A percentile compares a stretch with the other conserved stretches of the same genome.
phyloP scores from a whole-genome alignment of 2,888 invertebrate species.

The Lagria hirta region DNA sequence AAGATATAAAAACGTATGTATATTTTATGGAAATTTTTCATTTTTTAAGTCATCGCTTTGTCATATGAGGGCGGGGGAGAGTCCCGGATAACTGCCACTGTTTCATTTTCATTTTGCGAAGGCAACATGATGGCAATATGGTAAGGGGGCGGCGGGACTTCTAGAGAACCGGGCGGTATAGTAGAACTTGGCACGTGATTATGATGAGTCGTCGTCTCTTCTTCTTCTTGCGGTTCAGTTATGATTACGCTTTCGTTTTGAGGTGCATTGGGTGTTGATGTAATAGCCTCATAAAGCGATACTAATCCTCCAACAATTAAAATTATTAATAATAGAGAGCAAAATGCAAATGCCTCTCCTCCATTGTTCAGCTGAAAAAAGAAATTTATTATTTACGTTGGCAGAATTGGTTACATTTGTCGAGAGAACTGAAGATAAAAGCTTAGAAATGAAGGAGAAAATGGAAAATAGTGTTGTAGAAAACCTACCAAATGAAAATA shows the following conservation, averaged over 20 bases:
- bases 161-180: slow-evolving; percentile 30
- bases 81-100: slow-evolving; percentile 53
- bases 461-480: slow-evolving; percentile 40
- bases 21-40: too few species aligned
- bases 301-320: slow-evolving; percentile 66
- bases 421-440: slow-evolving; percentile 32
- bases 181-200: slow-evolving; percentile 33
- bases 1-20: too few species aligned
- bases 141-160: slow-evolving; percentile 75
- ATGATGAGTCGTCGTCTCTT: slow-evolving; percentile 37
- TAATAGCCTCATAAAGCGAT: slow-evolving; percentile 56
- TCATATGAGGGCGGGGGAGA: slow-evolving; percentile 75
- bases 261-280: slow-evolving; percentile 36
- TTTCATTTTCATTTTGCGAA: slow-evolving; percentile 55
- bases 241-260: slow-evolving; percentile 49
- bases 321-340: slow-evolving; percentile 64
- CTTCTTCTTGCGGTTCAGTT: slow-evolving; percentile 53
- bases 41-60: slow-evolving; percentile 71
- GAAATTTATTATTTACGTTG: too few species aligned
- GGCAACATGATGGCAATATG: slow-evolving; percentile 75
- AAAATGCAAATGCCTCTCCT: slow-evolving; percentile 49
- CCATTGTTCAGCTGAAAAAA: slow-evolving; percentile 42
- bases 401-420: slow-evolving; percentile 27
- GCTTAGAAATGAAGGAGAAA: too few species aligned
- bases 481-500: slow-evolving; percentile 59